phyloP scores from a whole-genome alignment of 2,113 vertebrate genomes.

The Chrysochloris asiatica region DNA sequence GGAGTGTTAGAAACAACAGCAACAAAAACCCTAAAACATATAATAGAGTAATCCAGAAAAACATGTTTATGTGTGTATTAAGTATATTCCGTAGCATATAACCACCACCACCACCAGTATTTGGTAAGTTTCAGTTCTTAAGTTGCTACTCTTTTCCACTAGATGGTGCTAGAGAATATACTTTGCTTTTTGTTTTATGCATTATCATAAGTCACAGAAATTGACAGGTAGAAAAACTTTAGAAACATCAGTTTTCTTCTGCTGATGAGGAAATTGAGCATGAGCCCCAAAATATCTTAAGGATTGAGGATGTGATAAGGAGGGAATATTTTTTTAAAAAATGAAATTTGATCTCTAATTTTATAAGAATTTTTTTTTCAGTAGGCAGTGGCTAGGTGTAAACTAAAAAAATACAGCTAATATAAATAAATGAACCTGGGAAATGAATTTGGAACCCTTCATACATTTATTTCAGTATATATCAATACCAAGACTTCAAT shows the following conservation, averaged over 20 bases:
- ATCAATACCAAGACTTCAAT: not conserved
- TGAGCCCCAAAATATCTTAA: slow-evolving; percentile 1
- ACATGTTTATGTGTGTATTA: no score
- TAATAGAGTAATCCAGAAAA: no score
- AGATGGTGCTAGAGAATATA: slow-evolving; percentile 79
- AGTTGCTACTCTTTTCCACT: slow-evolving; percentile 74
- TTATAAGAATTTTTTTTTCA: not conserved
- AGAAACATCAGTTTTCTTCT: slow-evolving; percentile 37
- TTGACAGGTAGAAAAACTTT: slow-evolving; percentile 11
- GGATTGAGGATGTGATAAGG: not conserved
- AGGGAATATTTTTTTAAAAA: not conserved
- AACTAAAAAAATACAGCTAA: not conserved
- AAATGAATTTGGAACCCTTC: no score
- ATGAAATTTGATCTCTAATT: not conserved
- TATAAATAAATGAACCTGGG: not conserved
- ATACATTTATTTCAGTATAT: not conserved
- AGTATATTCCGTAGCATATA: no score
- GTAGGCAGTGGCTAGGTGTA: not conserved
- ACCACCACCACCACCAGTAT: no score
- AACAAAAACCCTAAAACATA: no score
- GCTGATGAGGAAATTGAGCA: slow-evolving; percentile 24
- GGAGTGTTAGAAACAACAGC: no score
- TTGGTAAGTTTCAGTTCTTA: no score
- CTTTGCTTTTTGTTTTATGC: not conserved
- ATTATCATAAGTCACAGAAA: slow-evolving; percentile 22